Evolutionary conservation across 1,140 invertebrate genomes (phyloP).

Genomic region (Orchestia grillus): DNA sequence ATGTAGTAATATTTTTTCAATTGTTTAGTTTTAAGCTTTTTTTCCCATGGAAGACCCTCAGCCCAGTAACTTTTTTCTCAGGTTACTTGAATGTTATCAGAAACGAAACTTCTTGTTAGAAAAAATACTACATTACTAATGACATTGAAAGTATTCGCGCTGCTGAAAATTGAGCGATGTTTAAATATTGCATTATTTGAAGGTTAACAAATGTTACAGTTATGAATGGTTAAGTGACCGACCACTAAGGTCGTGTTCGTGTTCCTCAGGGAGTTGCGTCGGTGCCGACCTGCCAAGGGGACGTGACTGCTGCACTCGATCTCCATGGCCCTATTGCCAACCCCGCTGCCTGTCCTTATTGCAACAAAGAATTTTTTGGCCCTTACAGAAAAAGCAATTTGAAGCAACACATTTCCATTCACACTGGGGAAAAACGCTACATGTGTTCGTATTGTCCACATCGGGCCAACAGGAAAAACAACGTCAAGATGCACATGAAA

Average conservation of each 20-base stretch:
- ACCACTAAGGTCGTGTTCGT: slow-evolving; percentile 63
- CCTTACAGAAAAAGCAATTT: slow-evolving; percentile 77
- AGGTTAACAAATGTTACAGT: neutral
- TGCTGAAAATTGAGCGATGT: too few species aligned
- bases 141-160: too few species aligned
- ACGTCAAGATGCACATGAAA: slow-evolving; percentile 75
- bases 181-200: too few species aligned
- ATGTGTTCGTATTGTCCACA: slow-evolving; percentile 82
- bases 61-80: too few species aligned
- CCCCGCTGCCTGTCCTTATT: slow-evolving; percentile 64
- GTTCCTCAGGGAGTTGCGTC: slow-evolving; percentile 52
- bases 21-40: too few species aligned
- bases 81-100: too few species aligned
- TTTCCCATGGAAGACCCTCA: too few species aligned
- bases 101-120: too few species aligned
- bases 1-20: too few species aligned
- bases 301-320: slow-evolving; percentile 61
- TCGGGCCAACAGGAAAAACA: slow-evolving; percentile 80
- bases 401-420: slow-evolving; percentile 82
- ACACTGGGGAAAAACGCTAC: slow-evolving; percentile 91
- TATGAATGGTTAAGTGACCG: slow-evolving; percentile 58
- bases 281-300: slow-evolving; percentile 16
- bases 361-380: slow-evolving; percentile 72
- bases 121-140: too few species aligned
- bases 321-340: slow-evolving; percentile 66